Conservation (phyloP, 2,113 vertebrate species). For the Fukomys damarensis region DNA sequence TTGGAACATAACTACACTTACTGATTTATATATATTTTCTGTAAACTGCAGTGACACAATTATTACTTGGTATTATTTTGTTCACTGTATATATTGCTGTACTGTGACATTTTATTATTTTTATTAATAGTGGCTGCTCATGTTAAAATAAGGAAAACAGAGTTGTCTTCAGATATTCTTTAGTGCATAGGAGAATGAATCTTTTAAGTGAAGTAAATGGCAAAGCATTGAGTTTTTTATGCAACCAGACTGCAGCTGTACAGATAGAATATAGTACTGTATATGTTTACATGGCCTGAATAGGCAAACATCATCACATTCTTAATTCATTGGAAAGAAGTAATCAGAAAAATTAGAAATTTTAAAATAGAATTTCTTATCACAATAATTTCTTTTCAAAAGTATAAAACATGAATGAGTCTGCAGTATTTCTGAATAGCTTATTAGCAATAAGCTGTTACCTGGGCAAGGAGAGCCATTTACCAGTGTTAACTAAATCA, state of each 20-base stretch:
- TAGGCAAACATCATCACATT: not conserved
- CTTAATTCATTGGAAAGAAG: not conserved
- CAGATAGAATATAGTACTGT: not conserved
- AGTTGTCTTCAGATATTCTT: not conserved
- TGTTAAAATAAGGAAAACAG: not conserved
- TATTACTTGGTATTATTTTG: not conserved
- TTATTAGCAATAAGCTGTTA: too few species aligned
- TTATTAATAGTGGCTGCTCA: not conserved
- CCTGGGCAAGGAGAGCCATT: not conserved
- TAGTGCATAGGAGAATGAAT: not conserved
- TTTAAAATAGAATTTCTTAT: not conserved
- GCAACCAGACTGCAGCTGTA: rapidly evolving
- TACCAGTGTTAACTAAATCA: not conserved
- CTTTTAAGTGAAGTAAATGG: not conserved
- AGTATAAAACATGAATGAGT: not conserved
- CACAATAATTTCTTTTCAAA: not conserved
- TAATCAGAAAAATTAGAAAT: not conserved
- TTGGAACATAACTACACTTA: not conserved
- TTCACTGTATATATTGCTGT: not conserved
- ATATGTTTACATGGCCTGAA: not conserved
- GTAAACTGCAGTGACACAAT: not conserved
- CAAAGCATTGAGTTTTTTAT: not conserved
- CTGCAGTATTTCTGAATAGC: not conserved
- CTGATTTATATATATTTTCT: not conserved
- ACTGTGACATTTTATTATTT: not conserved